Base-by-base conservation (phyloP, 2,113 vertebrate genomes). In the Brevimyrus niger region DNA sequence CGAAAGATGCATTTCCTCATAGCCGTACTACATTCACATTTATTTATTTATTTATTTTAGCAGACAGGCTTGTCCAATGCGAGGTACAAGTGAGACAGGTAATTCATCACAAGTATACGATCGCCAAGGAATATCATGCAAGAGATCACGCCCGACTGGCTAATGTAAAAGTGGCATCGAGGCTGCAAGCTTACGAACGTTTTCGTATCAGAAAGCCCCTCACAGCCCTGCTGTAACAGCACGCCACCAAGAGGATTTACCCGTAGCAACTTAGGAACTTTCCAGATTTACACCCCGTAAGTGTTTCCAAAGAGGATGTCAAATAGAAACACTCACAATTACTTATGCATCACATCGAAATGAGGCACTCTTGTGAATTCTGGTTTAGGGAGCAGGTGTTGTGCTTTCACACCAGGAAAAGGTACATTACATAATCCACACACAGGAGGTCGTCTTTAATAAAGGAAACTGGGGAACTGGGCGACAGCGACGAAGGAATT, bases 251-350 rank as follows among this genome's bases (percentile, higher is more conserved):
- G 35, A 87, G 86, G 58, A 65, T 51, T n/a, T 17, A 82, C 69
- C 65, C 53, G 8, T 31, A 88, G 82, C 86, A 55, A 31, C 10
- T 35, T 42, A 6, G 21, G 84, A 76, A 15, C 84, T 50, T 38
- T 44, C 91, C 91, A 90, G 90, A 90, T 46, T 69, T 47, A 48
- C 76, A 38, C 15, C 69, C 31, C 87, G 7, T 65, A 91, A 91
- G 91, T 92, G 91, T 86, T 88, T 92, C 91, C 91, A 91, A 46
- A 83, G 88, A 92, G 91, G 92, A 90, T 69, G 90, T 91, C 90
- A 91, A 19, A 88, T 50, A 80, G 35, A 93, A 93, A 92, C 90
- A 89, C 90, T 86, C 80, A 73, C 76, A 89, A 93, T 92, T 90
- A 92, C 1, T 69, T 69, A 13, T 65, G 61, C n/a, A 4, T 69